Evolutionary conservation across 1,140 invertebrate species (phyloP), one percentile per base, ranked within the genome.

Genomic region (Ceratitis capitata): DNA sequence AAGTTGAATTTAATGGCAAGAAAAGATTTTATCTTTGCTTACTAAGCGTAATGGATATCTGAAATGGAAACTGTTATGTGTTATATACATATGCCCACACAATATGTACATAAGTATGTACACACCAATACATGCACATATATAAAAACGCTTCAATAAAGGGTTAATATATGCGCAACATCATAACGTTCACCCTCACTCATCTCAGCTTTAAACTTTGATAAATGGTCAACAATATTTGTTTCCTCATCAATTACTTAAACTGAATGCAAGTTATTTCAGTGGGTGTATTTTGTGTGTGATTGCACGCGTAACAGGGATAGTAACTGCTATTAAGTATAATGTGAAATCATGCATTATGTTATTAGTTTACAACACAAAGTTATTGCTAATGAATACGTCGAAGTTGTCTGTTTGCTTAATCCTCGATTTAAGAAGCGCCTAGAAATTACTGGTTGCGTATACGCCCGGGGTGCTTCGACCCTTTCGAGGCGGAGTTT

Each of bases 201-300:
- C 69, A 78, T 47, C 35, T 78, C 42, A 26, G 69, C 69, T 78
- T 78, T 78, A 78, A 78, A 78, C 45, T 74, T 78, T 78, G 69
- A 78, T 78, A 78, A 78, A 78, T 78, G 69, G 42, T 78, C 69
- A 78, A 29, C n/a, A 39, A 78, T 78, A 78, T 78, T 45, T 35
- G 69, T 78, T 47, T 16, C 29, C 69, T 78, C 69, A 78, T 78
- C 69, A 78, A 78, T 78, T 78, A 78, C 69, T 78, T 78, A 78
- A 45, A 9, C 39, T 45, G 32, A 74, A 74, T 23, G n/a, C 32
- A 16, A 74, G 35, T 74, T 35, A 42, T 23, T 1, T 45, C n/a
- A 45, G 32, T 78, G 39, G 6, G 23, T 74, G 19, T 26, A 7
- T 39, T 74, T 45, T 74, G 32, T 35, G 3, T 74, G 69, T 64